Conservation (phyloP, 2,113 vertebrate genomes). For the Leptosomus discolor region DNA sequence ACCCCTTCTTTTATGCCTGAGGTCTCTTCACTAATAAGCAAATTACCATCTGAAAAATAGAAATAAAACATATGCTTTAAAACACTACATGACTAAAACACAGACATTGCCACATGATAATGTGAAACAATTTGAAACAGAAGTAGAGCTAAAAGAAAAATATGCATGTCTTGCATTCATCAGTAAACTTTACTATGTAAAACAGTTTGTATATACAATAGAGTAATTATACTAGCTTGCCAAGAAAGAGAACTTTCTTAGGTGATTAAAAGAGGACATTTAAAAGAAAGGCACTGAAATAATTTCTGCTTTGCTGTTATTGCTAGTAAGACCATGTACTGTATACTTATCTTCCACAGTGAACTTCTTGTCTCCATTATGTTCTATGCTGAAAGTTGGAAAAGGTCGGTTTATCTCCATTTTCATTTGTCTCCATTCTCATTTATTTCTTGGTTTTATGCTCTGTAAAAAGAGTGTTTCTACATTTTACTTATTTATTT, state of each 20-base stretch:
- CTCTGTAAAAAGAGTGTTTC: neutral
- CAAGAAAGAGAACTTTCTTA: neutral
- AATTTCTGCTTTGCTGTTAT: neutral
- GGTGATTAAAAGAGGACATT: neutral
- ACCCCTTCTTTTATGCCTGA: neutral
- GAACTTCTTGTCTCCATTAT: neutral
- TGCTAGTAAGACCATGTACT: neutral
- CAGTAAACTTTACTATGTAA: neutral
- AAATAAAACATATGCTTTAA: neutral
- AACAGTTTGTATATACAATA: neutral
- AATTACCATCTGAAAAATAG: neutral
- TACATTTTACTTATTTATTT: neutral
- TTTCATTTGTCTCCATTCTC: neutral
- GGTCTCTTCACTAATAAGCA: neutral
- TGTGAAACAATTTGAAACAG: neutral
- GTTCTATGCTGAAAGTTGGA: neutral
- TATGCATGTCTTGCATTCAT: neutral
- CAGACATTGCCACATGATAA: neutral
- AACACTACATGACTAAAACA: neutral
- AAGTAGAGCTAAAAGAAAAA: neutral
- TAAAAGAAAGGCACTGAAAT: neutral
- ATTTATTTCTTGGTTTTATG: neutral
- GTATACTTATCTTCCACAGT: neutral
- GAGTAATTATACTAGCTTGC: neutral
- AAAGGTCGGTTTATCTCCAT: neutral